Percentiles rank a stretch among this genome's conserved stretches.
Evolutionary conservation across 2,888 invertebrate species (phyloP).

Genomic region (Caenorhabditis sp.): DNA sequence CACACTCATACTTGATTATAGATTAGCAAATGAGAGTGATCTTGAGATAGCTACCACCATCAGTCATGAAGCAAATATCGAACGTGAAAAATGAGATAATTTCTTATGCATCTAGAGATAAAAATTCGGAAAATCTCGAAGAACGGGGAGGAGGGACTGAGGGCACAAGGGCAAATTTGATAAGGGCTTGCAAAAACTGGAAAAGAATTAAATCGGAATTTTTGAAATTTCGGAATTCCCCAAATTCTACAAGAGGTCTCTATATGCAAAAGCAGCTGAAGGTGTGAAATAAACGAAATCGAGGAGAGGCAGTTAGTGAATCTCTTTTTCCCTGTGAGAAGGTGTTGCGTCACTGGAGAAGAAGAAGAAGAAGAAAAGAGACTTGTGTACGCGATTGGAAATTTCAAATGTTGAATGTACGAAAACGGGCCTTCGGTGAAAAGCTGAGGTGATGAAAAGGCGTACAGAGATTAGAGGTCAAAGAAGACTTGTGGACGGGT

Average conservation of each 20-base stretch:
- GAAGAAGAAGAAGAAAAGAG: not conserved
- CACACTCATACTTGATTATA: not conserved
- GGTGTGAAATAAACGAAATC: conserved; percentile 4
- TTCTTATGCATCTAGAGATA: no score
- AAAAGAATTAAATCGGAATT: conserved; percentile 12
- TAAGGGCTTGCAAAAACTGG: conserved; percentile 27
- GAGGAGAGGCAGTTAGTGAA: not conserved
- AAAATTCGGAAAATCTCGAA: conserved; percentile 46
- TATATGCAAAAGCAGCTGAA: conserved; percentile 7
- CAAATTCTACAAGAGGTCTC: not conserved
- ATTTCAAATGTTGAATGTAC: conserved; percentile 25
- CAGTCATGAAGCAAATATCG: conserved; percentile 11
- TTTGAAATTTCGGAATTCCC: conserved; percentile 9
- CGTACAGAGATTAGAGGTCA: conserved; percentile 58
- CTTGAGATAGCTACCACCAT: not conserved
- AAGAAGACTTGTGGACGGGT: not conserved
- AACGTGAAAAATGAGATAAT: conserved; percentile 27
- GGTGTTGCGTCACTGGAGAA: conserved; percentile 45
- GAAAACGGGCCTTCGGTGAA: conserved; percentile 11
- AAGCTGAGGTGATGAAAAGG: conserved; percentile 10
- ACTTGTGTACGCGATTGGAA: conserved; percentile 17
- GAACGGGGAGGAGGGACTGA: not conserved
- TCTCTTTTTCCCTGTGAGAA: conserved; percentile 3
- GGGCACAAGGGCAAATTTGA: conserved; percentile 28
- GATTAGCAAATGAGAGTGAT: not conserved